phyloP scores from a whole-genome alignment of 2,888 invertebrate genomes.

The Ypsolopha sequella region DNA sequence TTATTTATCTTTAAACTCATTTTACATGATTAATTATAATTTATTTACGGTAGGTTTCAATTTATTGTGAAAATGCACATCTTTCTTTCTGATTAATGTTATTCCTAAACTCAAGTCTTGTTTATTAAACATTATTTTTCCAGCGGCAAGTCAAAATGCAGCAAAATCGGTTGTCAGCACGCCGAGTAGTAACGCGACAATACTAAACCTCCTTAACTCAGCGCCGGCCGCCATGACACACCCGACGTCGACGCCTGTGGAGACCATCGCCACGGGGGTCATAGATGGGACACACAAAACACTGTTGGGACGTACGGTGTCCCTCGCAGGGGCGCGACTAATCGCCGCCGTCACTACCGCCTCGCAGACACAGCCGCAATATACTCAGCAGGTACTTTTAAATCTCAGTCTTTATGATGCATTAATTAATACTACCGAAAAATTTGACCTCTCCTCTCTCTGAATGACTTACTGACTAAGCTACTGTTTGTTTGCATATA shows the following conservation, averaged over 20 bases:
- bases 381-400: constrained; percentile 43
- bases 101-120: no score
- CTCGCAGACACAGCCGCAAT: constrained; percentile 44
- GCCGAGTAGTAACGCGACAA: constrained; percentile 76
- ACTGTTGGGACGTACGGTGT: constrained; percentile 66
- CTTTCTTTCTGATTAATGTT: no score
- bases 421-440: no score
- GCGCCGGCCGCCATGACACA: constrained; percentile 81
- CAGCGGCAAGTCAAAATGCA: constrained; percentile 56
- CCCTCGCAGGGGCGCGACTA: constrained; percentile 64
- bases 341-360: constrained; percentile 40
- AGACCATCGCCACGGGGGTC: constrained; percentile 18
- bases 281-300: constrained; percentile 42
- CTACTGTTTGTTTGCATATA: no score
- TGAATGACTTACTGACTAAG: no score
- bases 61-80: no score
- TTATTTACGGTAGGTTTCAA: no score
- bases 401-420: no score
- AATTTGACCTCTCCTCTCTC: no score
- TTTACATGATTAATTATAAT: no score
- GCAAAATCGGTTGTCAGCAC: constrained; percentile 54
- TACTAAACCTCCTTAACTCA: constrained; percentile 82
- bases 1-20: no score
- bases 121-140: constrained; percentile 2
- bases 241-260: constrained; percentile 42